Base-by-base conservation (phyloP, 2,888 invertebrate genomes). In the Tachystola acroxantha region DNA sequence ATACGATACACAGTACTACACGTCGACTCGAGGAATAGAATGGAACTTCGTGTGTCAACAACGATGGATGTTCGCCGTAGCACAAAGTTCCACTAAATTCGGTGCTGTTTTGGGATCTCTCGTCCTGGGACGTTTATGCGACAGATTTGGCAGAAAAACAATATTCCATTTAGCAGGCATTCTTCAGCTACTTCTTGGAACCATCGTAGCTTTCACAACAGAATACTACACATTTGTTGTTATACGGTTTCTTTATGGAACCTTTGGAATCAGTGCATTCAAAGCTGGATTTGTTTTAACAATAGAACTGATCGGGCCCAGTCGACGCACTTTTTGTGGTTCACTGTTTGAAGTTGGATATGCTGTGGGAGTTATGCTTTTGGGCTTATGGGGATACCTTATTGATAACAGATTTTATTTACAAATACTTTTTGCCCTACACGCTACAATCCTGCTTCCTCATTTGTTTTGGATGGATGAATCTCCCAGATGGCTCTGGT, bases 401-500 rank as follows among this genome's bases (percentile, higher is more conserved):
- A 91, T 96, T 39, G 90, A 91, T 51, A 91, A 95, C 61, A 86
- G 93, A 42, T 90, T 91, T 67, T 80, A 91, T 59, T 85, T 96
- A 27, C 96, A 96, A 82, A 88, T 94, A 6, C 73, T 93, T 1
- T 95, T 95, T 63, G 95, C 93, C 0, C 68, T 92, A 32, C 96
- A 96, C 61, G 91, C 93, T 32, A 74, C 88, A 2, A 58, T 94
- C 0, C 80, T 96, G 10, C 68, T 95, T 34, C 92, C 91, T n/a
- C 95, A 96, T 65, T 94, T 93, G 92, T 92, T 95, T 89, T 59
- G 94, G 14, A 92, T 96, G 90, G 95, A 96, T 54, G 96, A 96
- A 75, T 95, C 95, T 16, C 94, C 95, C 0, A 89, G 95, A 43
- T 96, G 96, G 96, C 79, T 96, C 2, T 96, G 96, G 95, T 89